Conservation (phyloP, 2,113 vertebrate genomes). For the Dipodomys spectabilis region DNA sequence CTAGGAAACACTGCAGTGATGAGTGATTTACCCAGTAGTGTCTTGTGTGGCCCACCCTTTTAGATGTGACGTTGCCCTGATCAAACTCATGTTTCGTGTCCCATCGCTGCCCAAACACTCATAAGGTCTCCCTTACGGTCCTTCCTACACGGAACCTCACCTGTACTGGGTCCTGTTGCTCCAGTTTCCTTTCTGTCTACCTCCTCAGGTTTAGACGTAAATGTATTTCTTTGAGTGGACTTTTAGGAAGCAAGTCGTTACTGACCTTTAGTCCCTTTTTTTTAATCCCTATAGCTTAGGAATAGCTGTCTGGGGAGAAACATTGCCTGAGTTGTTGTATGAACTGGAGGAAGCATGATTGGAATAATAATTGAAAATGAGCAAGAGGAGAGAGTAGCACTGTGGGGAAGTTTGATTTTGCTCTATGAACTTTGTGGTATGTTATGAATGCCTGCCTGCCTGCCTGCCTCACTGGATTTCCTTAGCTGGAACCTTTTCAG, state of each 20-base stretch:
- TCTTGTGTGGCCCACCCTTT: neutral
- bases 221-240: neutral
- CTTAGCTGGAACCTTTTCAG: neutral
- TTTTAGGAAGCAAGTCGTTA: constrained; percentile 22
- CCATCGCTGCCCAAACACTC: neutral
- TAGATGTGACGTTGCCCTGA: neutral
- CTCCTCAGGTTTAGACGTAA: neutral
- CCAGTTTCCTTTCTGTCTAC: neutral
- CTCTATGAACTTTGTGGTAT: neutral
- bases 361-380: neutral
- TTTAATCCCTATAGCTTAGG: constrained; percentile 2
- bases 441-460: neutral
- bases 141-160: neutral
- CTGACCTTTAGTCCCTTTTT: neutral
- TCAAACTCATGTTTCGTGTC: neutral
- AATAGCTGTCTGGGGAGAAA: neutral
- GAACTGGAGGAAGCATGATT: neutral
- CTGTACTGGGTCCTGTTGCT: neutral
- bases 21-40: neutral
- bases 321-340: neutral
- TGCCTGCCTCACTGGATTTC: neutral
- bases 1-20: neutral
- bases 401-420: neutral
- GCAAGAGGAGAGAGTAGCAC: neutral
- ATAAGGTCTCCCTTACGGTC: neutral